Evolutionary conservation across 2,888 invertebrate genomes (phyloP).

Genomic region (Spatulosminthurus flaviceps): DNA sequence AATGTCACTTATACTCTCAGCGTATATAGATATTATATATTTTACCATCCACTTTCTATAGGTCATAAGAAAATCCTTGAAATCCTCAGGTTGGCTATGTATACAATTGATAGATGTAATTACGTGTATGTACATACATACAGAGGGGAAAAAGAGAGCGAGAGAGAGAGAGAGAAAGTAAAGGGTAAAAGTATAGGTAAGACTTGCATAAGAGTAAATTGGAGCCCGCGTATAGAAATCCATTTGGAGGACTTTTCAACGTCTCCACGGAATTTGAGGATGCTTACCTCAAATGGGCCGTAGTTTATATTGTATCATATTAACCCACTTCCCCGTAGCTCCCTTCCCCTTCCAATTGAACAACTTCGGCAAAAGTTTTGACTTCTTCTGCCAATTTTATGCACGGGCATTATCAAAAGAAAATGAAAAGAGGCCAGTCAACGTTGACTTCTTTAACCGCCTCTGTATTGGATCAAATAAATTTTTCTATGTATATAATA

Average conservation of each 20-base stretch:
- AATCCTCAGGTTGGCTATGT: too few species aligned
- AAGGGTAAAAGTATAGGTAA: neutral
- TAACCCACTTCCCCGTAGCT: neutral
- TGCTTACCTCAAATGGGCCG: neutral
- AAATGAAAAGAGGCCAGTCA: neutral
- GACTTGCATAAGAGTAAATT: neutral
- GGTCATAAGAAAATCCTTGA: too few species aligned
- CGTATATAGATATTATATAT: too few species aligned
- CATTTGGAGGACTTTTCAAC: neutral
- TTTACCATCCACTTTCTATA: too few species aligned
- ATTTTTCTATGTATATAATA: neutral
- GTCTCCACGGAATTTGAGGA: neutral
- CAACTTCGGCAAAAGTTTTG: constrained; percentile 1
- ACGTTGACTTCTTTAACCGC: neutral
- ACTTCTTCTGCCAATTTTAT: neutral
- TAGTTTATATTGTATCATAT: constrained; percentile 13
- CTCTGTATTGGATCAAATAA: too few species aligned
- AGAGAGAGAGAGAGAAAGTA: neutral
- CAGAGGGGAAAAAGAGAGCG: too few species aligned
- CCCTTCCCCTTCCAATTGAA: neutral
- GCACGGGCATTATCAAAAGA: neutral
- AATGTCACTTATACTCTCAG: too few species aligned
- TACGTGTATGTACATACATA: too few species aligned
- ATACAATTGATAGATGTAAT: too few species aligned
- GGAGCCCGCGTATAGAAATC: neutral